Evolutionary conservation across 2,113 vertebrate genomes (phyloP), one percentile per base, ranked within the genome.

Genomic region (Myodes glareolus): DNA sequence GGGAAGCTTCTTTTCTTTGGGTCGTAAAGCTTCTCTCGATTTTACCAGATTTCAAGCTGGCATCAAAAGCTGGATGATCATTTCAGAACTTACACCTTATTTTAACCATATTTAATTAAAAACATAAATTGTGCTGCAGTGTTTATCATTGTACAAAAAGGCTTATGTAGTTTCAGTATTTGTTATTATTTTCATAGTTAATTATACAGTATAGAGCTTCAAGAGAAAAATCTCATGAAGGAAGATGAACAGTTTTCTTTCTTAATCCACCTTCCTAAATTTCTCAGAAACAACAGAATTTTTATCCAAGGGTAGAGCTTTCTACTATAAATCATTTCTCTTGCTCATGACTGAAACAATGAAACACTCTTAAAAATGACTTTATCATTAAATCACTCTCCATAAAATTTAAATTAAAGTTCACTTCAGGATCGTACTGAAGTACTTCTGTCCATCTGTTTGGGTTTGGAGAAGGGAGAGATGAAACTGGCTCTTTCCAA

Each of bases 171-270:
- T 27, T 94, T 92, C 87, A 88, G n/a, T 85, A 63, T 80, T 52
- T 72, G 3, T 76, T 90, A 68, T 45, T 50, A 52, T 85, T 89
- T 93, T 80, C 27, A 31, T 89, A 80, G 39, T 94, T 85, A 91
- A 81, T 58, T 42, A n/a, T 76, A 87, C 3, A 25, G 2, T n/a
- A 50, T 70, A 87, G 3, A 25, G 2, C 1, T 1, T 50, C 12
- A 89, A 88, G 87, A 90, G 78, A 77, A 95, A 95, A 93, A 87
- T 21, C 55, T 23, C 7, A 9, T 29, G 11, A 87, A 80, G 92
- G 50, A 50, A 45, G 61, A 50, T 36, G 1, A 82, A 65, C 81
- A 21, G 33, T 77, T 92, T 94, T n/a, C 13, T 96, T 82, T 80
- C 50, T 89, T 96, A 31, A n/a, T 75, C n/a, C 8, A 10, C n/a